Evolutionary conservation across 2,888 invertebrate species (phyloP).

Genomic region (Orchesellides sinensis): DNA sequence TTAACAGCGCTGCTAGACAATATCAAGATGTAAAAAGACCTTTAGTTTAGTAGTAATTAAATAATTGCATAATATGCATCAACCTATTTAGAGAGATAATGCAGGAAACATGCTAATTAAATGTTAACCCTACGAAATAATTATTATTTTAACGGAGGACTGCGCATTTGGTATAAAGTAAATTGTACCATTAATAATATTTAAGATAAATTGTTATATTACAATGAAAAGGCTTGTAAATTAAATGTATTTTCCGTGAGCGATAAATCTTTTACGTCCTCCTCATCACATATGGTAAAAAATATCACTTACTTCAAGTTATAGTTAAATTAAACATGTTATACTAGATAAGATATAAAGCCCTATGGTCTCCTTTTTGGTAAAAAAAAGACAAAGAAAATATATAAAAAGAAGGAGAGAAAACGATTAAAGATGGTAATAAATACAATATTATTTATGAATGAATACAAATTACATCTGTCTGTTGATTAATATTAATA

Average conservation of each 20-base stretch:
- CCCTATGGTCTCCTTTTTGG: neutral
- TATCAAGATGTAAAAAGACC: too few species aligned
- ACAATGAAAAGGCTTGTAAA: constrained; percentile 17
- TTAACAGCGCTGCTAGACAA: too few species aligned
- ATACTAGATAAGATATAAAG: neutral
- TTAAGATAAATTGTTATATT: neutral
- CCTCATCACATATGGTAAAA: neutral
- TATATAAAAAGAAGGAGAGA: neutral
- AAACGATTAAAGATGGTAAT: constrained; percentile 1
- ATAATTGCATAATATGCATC: too few species aligned
- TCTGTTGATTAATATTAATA: constrained; percentile 1
- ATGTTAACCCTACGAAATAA: too few species aligned
- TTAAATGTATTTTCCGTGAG: constrained; percentile 50
- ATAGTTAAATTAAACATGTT: neutral
- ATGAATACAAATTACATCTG: neutral
- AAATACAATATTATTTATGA: constrained; percentile 6
- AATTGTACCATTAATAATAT: neutral
- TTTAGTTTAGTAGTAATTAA: too few species aligned
- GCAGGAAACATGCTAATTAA: too few species aligned
- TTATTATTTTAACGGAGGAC: constrained; percentile 1
- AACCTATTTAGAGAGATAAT: too few species aligned
- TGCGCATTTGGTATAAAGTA: constrained; percentile 2
- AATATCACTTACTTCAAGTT: neutral
- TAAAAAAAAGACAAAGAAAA: neutral
- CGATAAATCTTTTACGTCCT: constrained; percentile 30